Percentiles rank a stretch among this genome's conserved stretches.
phyloP scores from a whole-genome alignment of 2,888 invertebrate genomes.

The Brachylomia viminalis region DNA sequence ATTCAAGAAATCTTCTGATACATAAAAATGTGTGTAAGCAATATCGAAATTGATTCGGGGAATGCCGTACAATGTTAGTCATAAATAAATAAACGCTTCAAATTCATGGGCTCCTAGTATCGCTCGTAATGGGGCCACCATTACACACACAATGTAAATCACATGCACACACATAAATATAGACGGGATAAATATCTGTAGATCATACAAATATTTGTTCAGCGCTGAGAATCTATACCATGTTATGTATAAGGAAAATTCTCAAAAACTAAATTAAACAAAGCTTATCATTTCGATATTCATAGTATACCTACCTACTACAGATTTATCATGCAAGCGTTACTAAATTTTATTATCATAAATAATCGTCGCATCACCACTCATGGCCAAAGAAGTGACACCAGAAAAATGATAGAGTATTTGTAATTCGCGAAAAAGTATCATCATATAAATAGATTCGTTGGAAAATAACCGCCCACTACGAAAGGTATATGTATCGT shows the following conservation, averaged over 20 bases:
- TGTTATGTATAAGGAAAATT: neutral
- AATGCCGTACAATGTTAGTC: constrained; percentile 22
- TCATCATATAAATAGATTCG: constrained; percentile 29
- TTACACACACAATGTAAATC: constrained; percentile 31
- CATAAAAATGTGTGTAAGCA: constrained; percentile 29
- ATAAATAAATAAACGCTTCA: constrained; percentile 48
- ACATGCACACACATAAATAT: constrained; percentile 21
- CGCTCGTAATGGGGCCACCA: constrained; percentile 19
- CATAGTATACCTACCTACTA: neutral
- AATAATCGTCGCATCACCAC: neutral
- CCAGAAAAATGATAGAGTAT: neutral
- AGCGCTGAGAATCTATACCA: neutral
- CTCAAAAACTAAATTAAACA: neutral
- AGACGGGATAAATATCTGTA: constrained; percentile 20
- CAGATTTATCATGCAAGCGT: neutral
- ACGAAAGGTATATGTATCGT: constrained; percentile 49
- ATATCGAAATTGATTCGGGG: constrained; percentile 28
- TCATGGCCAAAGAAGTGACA: neutral
- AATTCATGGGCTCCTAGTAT: constrained; percentile 32
- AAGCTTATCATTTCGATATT: neutral
- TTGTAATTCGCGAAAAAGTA: constrained; percentile 9
- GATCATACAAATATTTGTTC: constrained; percentile 35
- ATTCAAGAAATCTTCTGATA: constrained; percentile 2
- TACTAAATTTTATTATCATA: neutral
- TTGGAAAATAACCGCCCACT: constrained; percentile 45